Conservation (phyloP, 2,113 vertebrate genomes). For the Willisornis vidua region DNA sequence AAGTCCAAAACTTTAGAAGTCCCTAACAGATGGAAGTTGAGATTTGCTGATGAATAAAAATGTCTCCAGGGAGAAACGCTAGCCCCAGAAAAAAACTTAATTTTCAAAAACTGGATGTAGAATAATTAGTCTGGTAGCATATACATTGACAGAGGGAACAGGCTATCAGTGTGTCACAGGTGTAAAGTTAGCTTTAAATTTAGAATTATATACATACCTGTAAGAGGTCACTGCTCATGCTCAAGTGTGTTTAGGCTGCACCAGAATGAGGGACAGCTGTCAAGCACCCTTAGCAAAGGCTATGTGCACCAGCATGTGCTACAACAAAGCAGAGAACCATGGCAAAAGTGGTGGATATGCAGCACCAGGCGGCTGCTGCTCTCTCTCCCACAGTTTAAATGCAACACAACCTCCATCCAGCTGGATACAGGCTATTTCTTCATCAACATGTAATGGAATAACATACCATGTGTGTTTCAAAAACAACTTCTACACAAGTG, state of each 20-base stretch:
- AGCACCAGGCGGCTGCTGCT: background rate
- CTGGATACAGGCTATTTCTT: background rate
- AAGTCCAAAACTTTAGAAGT: background rate
- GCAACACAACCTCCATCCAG: background rate
- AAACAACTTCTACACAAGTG: background rate
- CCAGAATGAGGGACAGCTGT: background rate
- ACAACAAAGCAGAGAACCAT: background rate
- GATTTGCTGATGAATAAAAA: background rate
- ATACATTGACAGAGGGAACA: background rate
- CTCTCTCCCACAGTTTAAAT: background rate
- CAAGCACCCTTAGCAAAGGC: background rate
- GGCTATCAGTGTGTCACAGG: background rate
- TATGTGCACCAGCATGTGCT: background rate
- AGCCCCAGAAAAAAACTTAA: background rate
- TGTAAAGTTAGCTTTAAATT: background rate
- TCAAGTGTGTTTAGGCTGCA: background rate
- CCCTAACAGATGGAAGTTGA: background rate
- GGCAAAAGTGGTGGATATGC: background rate
- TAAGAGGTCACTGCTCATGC: background rate
- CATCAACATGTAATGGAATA: background rate
- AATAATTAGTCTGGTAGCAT: background rate
- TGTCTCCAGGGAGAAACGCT: background rate
- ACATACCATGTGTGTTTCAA: background rate
- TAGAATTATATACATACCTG: background rate
- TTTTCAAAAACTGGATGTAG: background rate